These are phyloP conservation scores for Cheilinus undulatus DNA, from an alignment of 2,113 vertebrate genomes.

Conservation along the genomic window DNA sequence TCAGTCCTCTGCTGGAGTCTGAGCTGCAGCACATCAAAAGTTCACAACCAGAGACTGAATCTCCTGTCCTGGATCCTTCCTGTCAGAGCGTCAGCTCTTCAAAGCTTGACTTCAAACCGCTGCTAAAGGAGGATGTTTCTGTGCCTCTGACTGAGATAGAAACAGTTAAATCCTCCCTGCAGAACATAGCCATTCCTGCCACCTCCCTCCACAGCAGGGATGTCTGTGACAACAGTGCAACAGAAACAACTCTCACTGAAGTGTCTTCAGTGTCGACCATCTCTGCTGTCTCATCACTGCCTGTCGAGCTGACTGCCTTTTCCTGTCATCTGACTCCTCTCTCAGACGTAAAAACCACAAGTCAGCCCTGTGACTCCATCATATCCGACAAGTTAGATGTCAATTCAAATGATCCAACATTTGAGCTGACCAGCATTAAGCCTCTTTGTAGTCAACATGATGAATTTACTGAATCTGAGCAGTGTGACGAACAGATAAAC, in stretches of 20 bases:
- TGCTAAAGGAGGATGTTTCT: neutral
- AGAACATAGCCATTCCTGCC: constrained; percentile 15
- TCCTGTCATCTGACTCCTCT: neutral
- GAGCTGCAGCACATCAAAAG: neutral
- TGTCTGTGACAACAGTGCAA: neutral
- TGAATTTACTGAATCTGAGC: neutral
- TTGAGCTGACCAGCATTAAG: neutral
- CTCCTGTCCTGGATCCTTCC: neutral
- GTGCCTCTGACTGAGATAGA: neutral
- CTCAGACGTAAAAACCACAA: neutral
- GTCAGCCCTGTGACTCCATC: neutral
- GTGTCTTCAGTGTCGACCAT: constrained; percentile 20
- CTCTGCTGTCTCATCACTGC: neutral
- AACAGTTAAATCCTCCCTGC: neutral
- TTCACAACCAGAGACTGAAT: neutral
- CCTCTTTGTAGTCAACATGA: neutral
- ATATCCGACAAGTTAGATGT: constrained; percentile 11
- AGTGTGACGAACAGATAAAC: neutral
- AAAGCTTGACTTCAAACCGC: neutral
- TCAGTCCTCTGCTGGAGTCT: neutral
- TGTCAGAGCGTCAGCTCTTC: neutral
- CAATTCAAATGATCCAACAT: neutral
- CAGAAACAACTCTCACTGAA: constrained; percentile 3
- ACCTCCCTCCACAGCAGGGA: neutral
- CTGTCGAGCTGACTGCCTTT: neutral